Base-by-base conservation (phyloP, 2,888 invertebrate genomes). In the Druceiella hillmani region DNA sequence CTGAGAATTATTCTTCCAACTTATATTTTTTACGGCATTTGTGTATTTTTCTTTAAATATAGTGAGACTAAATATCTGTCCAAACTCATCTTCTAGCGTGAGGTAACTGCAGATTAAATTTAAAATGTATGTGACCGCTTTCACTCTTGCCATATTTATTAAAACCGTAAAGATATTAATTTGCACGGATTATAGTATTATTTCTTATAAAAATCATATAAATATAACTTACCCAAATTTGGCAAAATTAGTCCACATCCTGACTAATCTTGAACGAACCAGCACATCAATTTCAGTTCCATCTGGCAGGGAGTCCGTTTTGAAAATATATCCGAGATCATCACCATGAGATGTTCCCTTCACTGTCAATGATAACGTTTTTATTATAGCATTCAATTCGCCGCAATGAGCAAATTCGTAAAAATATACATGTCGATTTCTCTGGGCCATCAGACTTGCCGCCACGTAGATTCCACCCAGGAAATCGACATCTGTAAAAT, bases 221-320 rank as follows among this genome's bases (percentile, higher is more conserved):
- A n/a, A n/a, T n/a, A n/a, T n/a, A n/a, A n/a, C 62, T 58, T 53
- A 76, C 64, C 75, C 69, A 49, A 56, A 57, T 52, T 71, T 75
- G 0, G 79, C 81, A 55, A 82, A 82, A 50, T 81, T 78, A 0
- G 78, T 71, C 79, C 81, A 79, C 58, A 79, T 57, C 12, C 61
- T 55, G 9, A 69, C 61, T 50, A 79, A 57, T 15, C 63, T 61
- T 14, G 66, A 56, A 3, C 68, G 58, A 5, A 75, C 61, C 13
- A 61, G 39, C 43, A 50, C 53, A 46, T 67, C 70, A 3, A 54
- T 56, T 16, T 57, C 54, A 9, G 56, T 52, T 6, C 59, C 43
- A 20, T 56, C 47, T 3, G n/a, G 14, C 2, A 66, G n/a, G n/a
- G n/a, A n/a, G n/a, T n/a, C n/a, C n/a, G n/a, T n/a, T n/a, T n/a